Evolutionary conservation across 2,797 vertebrate genomes (phyloP), one percentile per base, ranked within the genome.

Genomic region (Tragelaphus eurycerus): DNA sequence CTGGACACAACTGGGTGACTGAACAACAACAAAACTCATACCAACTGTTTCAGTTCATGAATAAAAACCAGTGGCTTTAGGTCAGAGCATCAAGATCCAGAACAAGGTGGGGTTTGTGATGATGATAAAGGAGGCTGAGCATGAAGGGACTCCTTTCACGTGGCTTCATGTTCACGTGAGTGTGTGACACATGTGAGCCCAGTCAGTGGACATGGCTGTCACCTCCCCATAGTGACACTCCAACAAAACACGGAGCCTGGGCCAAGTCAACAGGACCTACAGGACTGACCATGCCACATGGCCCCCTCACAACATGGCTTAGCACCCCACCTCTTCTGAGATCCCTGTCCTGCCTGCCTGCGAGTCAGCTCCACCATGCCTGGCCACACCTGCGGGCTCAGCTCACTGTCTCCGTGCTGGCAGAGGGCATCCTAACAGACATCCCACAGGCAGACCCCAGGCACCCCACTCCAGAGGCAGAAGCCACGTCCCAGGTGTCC

Each of bases 31-130:
- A 7, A 67, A 76, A 82, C 38, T 64, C 62, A 67, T 27, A 55
- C n/a, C 62, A 54, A 10, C 23, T 10, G 38, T 81, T 67, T 79
- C 55, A 95, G 29, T 76, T 74, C 43, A 55, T 38, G 15, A 88
- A 82, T 57, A 59, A 89, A 74, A 59, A 48, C 16, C 43, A 52
- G n/a, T 2, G 6, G 76, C 62, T 67, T 95, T 38, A 88, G 12
- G 25, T 27, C 15, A 83, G 48, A 83, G 27, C 19, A 78, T 84
- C 21, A 86, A 27, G 52, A 54, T 50, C 19, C 87, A 97, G 50
- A 87, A 89, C 79, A 79, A 52, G 31, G 46, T 9, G 17, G 52
- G 62, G 8, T 48, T 34, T 52, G 55, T 21, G 43, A 54, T 7
- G 71, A 9, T 14, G 23, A 60, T 10, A 29, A 54, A 46, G 2